Evolutionary conservation across 2,113 vertebrate genomes (phyloP).

Genomic region (Anthoscopus minutus): DNA sequence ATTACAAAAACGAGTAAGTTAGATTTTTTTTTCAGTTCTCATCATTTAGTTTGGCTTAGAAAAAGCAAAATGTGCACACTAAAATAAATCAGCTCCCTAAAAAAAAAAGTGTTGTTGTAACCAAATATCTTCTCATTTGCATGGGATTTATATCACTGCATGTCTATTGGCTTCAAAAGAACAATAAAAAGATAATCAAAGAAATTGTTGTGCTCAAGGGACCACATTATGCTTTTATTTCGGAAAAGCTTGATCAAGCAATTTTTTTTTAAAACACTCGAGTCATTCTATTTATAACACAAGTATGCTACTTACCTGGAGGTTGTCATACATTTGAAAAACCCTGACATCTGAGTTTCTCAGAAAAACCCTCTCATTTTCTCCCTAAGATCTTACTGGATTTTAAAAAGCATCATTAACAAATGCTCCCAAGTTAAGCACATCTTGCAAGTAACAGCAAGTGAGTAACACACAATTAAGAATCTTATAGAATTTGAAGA

Average conservation of each 20-base stretch:
- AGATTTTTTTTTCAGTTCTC: not conserved
- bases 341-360: constrained; percentile 6
- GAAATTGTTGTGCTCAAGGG: constrained; percentile 42
- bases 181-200: constrained; percentile 61
- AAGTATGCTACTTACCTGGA: constrained; percentile 15
- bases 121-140: constrained; percentile 27
- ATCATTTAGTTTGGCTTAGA: not conserved
- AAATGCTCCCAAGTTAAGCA: not conserved
- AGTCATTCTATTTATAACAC: constrained; percentile 42
- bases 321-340: constrained; percentile 2
- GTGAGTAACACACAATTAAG: not conserved
- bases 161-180: constrained; percentile 32
- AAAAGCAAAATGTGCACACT: not conserved
- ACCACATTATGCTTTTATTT: constrained; percentile 30
- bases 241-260: constrained; percentile 44
- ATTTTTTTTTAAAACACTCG: not conserved
- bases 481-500: not conserved
- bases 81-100: not conserved
- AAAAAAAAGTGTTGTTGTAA: not conserved
- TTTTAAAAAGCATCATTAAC: not conserved
- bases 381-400: not conserved
- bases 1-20: not conserved
- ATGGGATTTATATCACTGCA: constrained; percentile 34
- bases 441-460: not conserved
- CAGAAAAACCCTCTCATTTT: not conserved